Percentiles rank a stretch among this genome's conserved stretches.
Evolutionary conservation across 2,113 vertebrate genomes (phyloP).

Genomic region (Heptranchias perlo): DNA sequence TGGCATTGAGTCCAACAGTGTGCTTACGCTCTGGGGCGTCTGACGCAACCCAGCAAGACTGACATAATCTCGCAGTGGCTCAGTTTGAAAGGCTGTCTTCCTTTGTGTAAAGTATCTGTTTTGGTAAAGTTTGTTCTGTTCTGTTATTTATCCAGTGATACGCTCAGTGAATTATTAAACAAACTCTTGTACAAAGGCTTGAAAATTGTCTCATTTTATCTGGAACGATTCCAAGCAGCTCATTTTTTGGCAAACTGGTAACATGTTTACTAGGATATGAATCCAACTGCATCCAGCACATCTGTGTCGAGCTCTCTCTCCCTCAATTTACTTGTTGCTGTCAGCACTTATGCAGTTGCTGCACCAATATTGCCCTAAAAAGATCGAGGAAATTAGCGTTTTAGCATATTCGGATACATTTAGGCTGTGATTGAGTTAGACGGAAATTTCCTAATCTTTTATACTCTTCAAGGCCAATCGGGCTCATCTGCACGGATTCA

Average conservation of each 20-base stretch:
- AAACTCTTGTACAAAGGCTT: background rate
- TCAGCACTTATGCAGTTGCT: background rate
- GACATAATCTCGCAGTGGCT: background rate
- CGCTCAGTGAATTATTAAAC: background rate
- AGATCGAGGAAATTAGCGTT: background rate
- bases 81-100: background rate
- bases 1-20: background rate
- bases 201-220: background rate
- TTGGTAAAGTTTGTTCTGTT: background rate
- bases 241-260: background rate
- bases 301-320: background rate
- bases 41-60: background rate
- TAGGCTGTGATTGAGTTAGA: background rate
- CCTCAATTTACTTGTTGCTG: background rate
- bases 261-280: background rate
- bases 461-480: too few species aligned
- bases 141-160: background rate
- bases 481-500: too few species aligned
- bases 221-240: background rate
- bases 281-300: background rate
- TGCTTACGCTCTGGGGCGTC: background rate
- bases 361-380: background rate
- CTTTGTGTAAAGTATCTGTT: background rate
- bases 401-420: background rate
- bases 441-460: background rate